Base-by-base conservation (phyloP, 1,140 invertebrate genomes). In the Brachionus asplanchnoidis region DNA sequence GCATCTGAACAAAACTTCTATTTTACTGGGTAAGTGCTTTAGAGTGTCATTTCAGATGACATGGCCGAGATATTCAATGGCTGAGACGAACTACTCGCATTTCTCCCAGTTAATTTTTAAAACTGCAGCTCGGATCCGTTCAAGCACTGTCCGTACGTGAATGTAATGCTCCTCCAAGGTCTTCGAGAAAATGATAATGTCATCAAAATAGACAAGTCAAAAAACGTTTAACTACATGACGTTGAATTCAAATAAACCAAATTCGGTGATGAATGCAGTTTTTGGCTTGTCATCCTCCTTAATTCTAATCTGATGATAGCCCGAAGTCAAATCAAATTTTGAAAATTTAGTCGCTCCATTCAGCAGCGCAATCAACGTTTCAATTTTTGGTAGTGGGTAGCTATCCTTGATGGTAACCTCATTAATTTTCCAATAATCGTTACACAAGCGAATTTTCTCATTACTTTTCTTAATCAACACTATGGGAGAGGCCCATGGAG, bases 181-280 rank as follows among this genome's bases (percentile, higher is more conserved):
- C 28, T 42, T 23, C n/a, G 83, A 46, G 28, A 28, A 46, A 23
- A 84, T 50, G 3, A 84, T 23, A 6, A 77, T 40, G n/a, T 75
- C 70, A 17, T 75, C 70, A 2, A 75, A 28, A 46, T 75, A 75
- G 5, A 75, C 70, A 2, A 75, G 23, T 12, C 73, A 77, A 28
- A 32, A 77, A 40, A 40, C 4, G 7, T 32, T 17, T 40, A 90
- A 91, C 0, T 89, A 88, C 88, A 91, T 88, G 0, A 86, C 77
- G 9, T 53, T 86, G 65, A 86, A 88, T 75, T 87, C 86, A 80
- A 85, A 88, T n/a, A 79, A 28, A 6, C 77, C 77, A 2, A 46
- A 46, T n/a, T 79, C 36, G n/a, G 23, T 56, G n/a, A 53, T 53
- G 46, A 79, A 79, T 60, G 77, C 77, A 26, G 77, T 79, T 40